Evolutionary conservation across 2,113 vertebrate species (phyloP), one percentile per base, ranked within the genome.

Genomic region (Malurus elegans): DNA sequence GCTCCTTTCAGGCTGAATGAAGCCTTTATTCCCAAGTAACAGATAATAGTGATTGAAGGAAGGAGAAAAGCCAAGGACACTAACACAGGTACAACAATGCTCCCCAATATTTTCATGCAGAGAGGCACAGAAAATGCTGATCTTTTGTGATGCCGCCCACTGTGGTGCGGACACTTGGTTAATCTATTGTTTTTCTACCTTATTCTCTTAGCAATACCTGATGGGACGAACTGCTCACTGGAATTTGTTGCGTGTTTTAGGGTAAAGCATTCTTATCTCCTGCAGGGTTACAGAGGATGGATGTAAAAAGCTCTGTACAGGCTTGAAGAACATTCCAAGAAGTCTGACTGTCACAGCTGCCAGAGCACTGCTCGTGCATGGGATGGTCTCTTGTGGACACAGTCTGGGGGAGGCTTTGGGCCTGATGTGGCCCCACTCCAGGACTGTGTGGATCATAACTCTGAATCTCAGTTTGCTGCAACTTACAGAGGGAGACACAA

Each of bases 21-120:
- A 70, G 76, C 61, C 80, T 95, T 79, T 81, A 65, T 65, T 87
- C 48, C 65, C 73, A 40, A 34, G 19, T 25, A 54, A 58, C 3
- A 17, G 50, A 74, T 57, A 83, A 84, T 0, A 83, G 75, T 38
- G 83, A 84, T 5, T 60, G 69, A 89, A 91, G 38, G 70, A 60
- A 95, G 84, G 84, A 91, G 73, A 89, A 71, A 89, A 92, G 58
- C 40, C 80, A 91, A 92, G 79, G 95, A 72, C 80, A 75, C 36
- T 11, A 28, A 42, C 15, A n/a, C 23, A 95, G 48, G n/a, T 29
- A 75, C 56, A 78, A 18, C 72, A 70, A 24, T 14, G 45, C 17
- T 79, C 70, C 76, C 73, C 34, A 1, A 9, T 50, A 83, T 47
- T 88, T 85, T 82, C 50, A 73, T 38, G 74, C 61, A 61, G 36